phyloP scores from a whole-genome alignment of 2,797 vertebrate species.

The Gila robusta region DNA sequence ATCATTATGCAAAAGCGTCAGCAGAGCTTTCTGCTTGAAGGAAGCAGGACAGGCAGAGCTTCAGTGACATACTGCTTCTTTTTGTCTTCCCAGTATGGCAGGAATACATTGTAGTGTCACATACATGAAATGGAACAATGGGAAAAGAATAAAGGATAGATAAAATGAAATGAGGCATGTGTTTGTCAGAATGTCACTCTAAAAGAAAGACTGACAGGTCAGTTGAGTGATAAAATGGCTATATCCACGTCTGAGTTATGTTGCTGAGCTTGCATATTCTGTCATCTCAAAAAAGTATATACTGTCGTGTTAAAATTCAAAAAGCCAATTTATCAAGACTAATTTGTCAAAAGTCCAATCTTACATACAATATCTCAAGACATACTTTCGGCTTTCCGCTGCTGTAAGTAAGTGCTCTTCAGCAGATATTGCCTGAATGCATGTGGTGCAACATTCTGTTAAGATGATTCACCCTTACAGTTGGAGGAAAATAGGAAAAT shows the following conservation, averaged over 20 bases:
- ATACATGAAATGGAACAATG: not conserved
- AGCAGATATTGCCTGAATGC: not conserved
- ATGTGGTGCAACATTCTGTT: constrained; percentile 37
- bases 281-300: not conserved
- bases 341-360: not conserved
- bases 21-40: constrained; percentile 19
- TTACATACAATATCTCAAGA: not conserved
- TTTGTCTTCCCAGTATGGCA: not conserved
- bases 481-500: constrained; percentile 41
- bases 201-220: not conserved
- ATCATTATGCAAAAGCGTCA: constrained; percentile 36
- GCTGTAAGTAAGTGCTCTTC: not conserved
- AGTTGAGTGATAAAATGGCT: not conserved
- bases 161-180: not conserved
- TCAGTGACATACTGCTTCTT: not conserved
- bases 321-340: constrained; percentile 1
- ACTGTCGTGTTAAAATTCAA: not conserved
- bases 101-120: not conserved
- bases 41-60: constrained; percentile 17
- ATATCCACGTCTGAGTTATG: not conserved
- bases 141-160: not conserved
- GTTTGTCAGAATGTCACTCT: not conserved
- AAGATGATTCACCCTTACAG: constrained; percentile 57
- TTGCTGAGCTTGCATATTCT: not conserved
- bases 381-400: not conserved